phyloP scores from a whole-genome alignment of 2,113 vertebrate genomes.

The Rissa tridactyla region DNA sequence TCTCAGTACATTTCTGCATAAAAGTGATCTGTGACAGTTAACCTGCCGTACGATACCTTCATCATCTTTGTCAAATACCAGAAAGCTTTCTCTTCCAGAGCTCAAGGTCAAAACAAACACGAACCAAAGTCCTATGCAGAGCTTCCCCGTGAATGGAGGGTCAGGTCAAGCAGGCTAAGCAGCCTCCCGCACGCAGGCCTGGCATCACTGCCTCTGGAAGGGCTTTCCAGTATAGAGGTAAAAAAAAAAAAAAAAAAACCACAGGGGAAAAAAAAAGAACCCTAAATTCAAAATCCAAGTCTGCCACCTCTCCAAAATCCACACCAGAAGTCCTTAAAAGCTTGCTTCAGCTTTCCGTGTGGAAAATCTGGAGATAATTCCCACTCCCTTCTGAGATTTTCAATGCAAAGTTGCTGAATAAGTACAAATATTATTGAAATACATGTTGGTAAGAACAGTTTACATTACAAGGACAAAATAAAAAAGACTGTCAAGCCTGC shows the following conservation, averaged over 20 bases:
- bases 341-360: neutral
- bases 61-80: neutral
- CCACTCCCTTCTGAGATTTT: neutral
- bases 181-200: neutral
- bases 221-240: neutral
- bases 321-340: neutral
- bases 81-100: neutral
- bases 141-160: neutral
- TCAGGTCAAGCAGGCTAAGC: fast-evolving
- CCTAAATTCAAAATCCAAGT: neutral
- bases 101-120: neutral
- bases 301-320: neutral
- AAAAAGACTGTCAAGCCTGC: neutral
- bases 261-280: too few relatives aligned
- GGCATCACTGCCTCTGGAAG: neutral
- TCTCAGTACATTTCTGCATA: neutral
- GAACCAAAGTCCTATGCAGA: neutral
- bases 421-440: neutral
- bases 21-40: neutral
- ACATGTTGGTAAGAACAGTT: neutral
- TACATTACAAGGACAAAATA: neutral
- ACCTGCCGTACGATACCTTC: fast-evolving
- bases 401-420: neutral
- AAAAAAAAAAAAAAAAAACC: neutral
- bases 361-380: neutral